These are phyloP conservation scores for Chrosomus eos DNA, from an alignment of 2,797 vertebrate genomes.

Conservation along the genomic window DNA sequence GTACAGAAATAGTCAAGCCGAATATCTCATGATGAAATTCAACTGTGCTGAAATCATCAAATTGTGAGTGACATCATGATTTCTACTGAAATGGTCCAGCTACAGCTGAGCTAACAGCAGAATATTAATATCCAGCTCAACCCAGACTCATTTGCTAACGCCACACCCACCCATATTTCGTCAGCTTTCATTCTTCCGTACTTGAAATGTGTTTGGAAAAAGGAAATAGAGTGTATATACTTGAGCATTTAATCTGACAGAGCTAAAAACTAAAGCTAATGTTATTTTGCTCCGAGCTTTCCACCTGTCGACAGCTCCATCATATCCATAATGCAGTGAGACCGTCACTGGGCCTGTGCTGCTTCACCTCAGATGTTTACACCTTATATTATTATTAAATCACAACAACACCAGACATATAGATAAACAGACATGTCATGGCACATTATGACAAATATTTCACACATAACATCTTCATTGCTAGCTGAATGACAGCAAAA, in stretches of 20 bases:
- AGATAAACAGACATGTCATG: neutral
- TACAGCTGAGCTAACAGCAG: neutral
- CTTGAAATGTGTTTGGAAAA: neutral
- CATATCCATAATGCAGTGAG: neutral
- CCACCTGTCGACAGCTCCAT: slow-evolving; percentile 9
- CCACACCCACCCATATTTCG: slow-evolving; percentile 31
- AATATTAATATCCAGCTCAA: slow-evolving; percentile 16
- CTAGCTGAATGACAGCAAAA: slow-evolving; percentile 1
- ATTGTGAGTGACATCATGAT: neutral
- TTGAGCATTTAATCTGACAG: neutral
- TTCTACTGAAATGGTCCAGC: neutral
- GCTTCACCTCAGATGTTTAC: slow-evolving; percentile 21
- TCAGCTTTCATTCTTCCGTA: slow-evolving; percentile 17
- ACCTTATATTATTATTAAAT: neutral
- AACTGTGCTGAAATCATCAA: neutral
- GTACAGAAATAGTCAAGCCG: neutral
- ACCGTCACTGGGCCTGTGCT: neutral
- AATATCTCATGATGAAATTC: neutral
- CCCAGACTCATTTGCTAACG: slow-evolving; percentile 24
- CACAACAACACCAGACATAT: neutral
- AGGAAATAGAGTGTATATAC: neutral
- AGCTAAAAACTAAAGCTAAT: neutral
- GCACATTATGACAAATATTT: neutral
- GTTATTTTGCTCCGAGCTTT: neutral
- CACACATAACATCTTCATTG: neutral